Evolutionary conservation across 2,113 vertebrate species (phyloP).

Genomic region (Eurypyga helias): DNA sequence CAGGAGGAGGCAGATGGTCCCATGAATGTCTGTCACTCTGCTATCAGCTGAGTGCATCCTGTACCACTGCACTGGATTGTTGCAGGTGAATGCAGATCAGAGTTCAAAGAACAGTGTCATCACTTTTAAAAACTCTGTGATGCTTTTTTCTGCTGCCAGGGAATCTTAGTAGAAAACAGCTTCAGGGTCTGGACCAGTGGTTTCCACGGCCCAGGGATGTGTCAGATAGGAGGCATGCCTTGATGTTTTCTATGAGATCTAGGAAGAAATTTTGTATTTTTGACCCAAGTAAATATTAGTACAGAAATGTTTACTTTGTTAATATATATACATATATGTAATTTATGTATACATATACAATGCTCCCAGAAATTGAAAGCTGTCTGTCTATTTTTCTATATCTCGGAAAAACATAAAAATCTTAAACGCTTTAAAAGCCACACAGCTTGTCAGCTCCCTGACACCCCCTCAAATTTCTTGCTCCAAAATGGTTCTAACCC

Average conservation of each 20-base stretch:
- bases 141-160: not conserved
- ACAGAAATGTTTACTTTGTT: not conserved
- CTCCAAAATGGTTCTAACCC: not conserved
- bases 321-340: not conserved
- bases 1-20: not conserved
- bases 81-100: not conserved
- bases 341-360: not conserved
- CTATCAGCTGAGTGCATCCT: not conserved
- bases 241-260: not conserved
- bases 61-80: not conserved
- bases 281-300: not conserved
- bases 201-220: not conserved
- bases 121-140: not conserved
- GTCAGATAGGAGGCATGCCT: not conserved
- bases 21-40: not conserved
- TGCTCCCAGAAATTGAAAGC: not conserved
- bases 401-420: not conserved
- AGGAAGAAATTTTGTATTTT: not conserved
- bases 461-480: not conserved
- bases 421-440: not conserved
- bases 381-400: not conserved
- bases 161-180: not conserved
- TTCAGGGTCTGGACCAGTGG: not conserved
- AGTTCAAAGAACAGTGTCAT: not conserved
- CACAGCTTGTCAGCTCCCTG: not conserved